A percentile compares a stretch with the other conserved stretches of the same genome.
phyloP scores from a whole-genome alignment of 2,113 vertebrate genomes.

The Circaetus gallicus region DNA sequence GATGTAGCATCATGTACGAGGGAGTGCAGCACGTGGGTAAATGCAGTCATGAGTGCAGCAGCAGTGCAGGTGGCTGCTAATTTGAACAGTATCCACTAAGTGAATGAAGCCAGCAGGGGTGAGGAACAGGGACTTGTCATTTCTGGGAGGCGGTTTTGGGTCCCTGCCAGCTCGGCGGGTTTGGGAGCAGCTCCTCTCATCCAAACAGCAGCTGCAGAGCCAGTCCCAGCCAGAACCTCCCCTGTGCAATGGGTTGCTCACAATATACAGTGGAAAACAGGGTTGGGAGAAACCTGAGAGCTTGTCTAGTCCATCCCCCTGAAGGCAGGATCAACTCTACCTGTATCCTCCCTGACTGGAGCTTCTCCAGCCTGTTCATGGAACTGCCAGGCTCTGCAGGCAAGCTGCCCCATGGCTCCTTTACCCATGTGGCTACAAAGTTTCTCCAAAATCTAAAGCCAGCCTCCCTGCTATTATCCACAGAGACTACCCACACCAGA shows the following conservation, averaged over 20 bases:
- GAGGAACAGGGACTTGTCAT: conserved; percentile 36
- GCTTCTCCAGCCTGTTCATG: not conserved
- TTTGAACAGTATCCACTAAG: not conserved
- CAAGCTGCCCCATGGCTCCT: not conserved
- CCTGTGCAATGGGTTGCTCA: not conserved
- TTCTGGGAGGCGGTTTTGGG: conserved; percentile 32
- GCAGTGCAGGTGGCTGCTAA: conserved; percentile 39
- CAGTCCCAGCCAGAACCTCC: not conserved
- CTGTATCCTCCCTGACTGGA: not conserved
- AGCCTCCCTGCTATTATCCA: not conserved
- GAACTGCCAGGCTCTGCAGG: not conserved
- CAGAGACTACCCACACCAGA: not conserved
- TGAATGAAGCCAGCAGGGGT: conserved; percentile 19
- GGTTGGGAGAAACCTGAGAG: not conserved
- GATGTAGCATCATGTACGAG: not conserved
- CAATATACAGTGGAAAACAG: not conserved
- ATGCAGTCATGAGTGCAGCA: not conserved
- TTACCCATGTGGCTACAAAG: not conserved
- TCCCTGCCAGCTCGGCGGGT: not conserved
- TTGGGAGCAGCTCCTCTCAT: conserved; percentile 4
- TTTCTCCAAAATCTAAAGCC: not conserved
- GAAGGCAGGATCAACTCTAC: not conserved
- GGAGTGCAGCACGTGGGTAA: not conserved
- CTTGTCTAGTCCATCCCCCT: not conserved
- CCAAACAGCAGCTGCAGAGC: conserved; percentile 26